A percentile compares a stretch with the other conserved stretches of the same genome.
Conservation (phyloP, 2,113 vertebrate species). For the Sula dactylatra region DNA sequence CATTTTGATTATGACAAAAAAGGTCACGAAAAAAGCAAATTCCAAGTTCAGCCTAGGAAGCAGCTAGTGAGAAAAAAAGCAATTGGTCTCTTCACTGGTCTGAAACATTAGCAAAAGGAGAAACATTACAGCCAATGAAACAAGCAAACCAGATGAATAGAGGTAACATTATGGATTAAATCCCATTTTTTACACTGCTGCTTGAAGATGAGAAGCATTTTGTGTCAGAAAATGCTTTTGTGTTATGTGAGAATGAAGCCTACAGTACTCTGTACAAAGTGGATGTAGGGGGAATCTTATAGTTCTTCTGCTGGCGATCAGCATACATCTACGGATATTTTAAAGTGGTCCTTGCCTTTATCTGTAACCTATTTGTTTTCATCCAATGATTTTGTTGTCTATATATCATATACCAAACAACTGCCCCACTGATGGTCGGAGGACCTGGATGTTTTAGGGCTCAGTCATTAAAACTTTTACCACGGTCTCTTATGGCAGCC, state of each 20-base stretch:
- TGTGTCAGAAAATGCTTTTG: not conserved
- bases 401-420: not conserved
- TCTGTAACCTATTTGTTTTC: not conserved
- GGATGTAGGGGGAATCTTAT: rapidly evolving
- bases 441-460: not conserved
- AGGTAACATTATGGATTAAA: not conserved
- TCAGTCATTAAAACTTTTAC: not conserved
- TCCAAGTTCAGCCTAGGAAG: not conserved
- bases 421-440: not conserved
- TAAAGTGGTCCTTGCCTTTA: not conserved
- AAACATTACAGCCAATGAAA: not conserved
- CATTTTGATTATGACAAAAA: not conserved
- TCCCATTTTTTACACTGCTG: not conserved
- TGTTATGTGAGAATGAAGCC: not conserved
- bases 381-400: not conserved
- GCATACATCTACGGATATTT: not conserved
- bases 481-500: not conserved
- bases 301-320: not conserved
- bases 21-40: not conserved
- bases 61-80: not conserved
- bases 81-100: not conserved
- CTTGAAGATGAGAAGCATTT: not conserved
- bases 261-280: not conserved
- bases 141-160: not conserved
- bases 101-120: not conserved